Evolutionary conservation across 2,797 vertebrate genomes (phyloP).

Genomic region (Ambastaia sidthimunki): DNA sequence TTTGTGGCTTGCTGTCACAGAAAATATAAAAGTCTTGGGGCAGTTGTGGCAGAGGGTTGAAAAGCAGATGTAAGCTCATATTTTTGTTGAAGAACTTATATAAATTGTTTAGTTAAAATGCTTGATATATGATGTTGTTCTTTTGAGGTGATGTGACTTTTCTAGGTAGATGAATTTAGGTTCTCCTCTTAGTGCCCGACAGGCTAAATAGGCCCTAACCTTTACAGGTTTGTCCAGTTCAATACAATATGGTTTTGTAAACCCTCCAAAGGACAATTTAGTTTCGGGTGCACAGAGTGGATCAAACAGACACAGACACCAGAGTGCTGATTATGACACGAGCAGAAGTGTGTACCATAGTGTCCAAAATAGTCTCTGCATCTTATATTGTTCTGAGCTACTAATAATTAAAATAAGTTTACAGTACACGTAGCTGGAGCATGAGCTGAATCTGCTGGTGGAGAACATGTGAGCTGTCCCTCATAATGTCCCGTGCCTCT

Average conservation of each 20-base stretch:
- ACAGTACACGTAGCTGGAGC: not conserved
- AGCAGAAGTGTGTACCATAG: no score
- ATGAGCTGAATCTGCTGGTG: constrained; percentile 9
- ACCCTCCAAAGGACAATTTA: no score
- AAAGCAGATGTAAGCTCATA: not conserved
- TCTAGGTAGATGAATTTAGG: not conserved
- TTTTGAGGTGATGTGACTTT: not conserved
- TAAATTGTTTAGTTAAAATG: not conserved
- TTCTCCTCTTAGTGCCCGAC: not conserved
- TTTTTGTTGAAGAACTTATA: not conserved
- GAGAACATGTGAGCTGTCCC: not conserved
- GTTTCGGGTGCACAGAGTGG: no score
- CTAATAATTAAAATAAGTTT: no score
- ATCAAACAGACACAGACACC: no score
- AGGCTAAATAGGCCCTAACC: not conserved
- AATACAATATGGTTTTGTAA: not conserved
- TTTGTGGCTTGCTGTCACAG: not conserved
- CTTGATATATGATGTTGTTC: not conserved
- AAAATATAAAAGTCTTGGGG: not conserved
- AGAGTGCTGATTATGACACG: no score
- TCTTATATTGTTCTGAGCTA: no score
- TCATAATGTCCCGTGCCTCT: not conserved
- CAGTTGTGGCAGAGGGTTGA: not conserved
- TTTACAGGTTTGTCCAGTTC: not conserved
- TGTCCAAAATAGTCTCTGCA: no score